These are phyloP conservation scores for Nycticebus coucang DNA, from an alignment of 2,113 vertebrate species.

Conservation along the genomic window DNA sequence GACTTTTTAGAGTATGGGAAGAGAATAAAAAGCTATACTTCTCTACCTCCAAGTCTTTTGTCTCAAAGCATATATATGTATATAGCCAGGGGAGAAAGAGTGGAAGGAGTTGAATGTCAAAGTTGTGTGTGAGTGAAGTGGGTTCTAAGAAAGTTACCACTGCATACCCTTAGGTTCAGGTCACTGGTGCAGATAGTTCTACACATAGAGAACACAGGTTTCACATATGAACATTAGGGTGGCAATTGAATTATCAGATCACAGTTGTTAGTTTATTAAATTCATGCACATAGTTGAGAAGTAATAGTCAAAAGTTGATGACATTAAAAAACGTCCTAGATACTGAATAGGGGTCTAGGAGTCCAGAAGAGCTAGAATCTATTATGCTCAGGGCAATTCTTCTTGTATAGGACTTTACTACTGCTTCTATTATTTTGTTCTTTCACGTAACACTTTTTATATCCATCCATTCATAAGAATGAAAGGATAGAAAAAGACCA, in stretches of 20 bases:
- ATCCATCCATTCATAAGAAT: background rate
- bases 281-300: background rate
- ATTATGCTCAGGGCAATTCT: background rate
- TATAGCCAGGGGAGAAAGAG: background rate
- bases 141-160: background rate
- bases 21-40: background rate
- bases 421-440: background rate
- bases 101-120: background rate
- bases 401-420: too few species aligned
- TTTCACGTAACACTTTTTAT: background rate
- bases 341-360: background rate
- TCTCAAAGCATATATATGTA: background rate
- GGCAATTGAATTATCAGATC: background rate
- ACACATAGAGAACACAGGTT: background rate
- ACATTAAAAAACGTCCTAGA: background rate
- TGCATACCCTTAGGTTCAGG: background rate
- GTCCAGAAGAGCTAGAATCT: background rate
- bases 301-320: background rate
- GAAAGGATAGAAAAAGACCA: background rate
- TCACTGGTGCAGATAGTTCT: background rate
- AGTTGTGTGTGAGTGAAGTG: background rate
- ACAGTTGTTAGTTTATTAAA: background rate
- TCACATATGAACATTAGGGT: background rate
- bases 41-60: background rate
- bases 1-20: conserved; percentile 1